Evolutionary conservation across 2,113 vertebrate species (phyloP).

Genomic region (Pangasianodon gigas): DNA sequence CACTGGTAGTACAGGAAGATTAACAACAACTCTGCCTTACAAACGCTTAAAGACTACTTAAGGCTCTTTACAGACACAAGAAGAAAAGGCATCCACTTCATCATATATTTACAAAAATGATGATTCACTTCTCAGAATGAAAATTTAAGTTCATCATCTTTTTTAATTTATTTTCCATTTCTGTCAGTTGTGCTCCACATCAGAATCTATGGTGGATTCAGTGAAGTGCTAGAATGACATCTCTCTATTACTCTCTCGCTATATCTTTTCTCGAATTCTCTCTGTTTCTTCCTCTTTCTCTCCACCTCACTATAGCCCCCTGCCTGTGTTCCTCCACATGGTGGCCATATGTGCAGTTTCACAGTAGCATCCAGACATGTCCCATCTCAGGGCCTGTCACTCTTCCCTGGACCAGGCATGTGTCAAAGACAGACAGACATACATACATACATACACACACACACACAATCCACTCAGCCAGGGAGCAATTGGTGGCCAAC

Average conservation of each 20-base stretch:
- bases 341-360: conserved; percentile 66
- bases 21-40: neutral
- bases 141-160: neutral
- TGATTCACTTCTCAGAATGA: neutral
- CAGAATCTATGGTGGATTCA: conserved; percentile 2
- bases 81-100: neutral
- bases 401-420: conserved; percentile 57
- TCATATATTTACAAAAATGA: neutral
- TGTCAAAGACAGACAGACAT: conserved; percentile 51
- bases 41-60: neutral
- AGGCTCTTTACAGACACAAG: neutral
- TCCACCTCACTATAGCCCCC: conserved; percentile 19
- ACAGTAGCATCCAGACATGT: conserved; percentile 60
- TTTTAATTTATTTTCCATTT: conserved; percentile 22
- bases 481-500: conserved; percentile 24
- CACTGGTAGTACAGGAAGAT: neutral
- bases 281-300: neutral
- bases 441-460: conserved; percentile 18
- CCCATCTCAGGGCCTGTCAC: conserved; percentile 63
- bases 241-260: conserved; percentile 18
- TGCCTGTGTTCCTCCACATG: conserved; percentile 37
- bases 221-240: conserved; percentile 24
- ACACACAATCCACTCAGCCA: conserved; percentile 34
- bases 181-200: conserved; percentile 33
- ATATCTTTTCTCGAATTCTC: neutral